Evolutionary conservation across 2,888 invertebrate genomes (phyloP), one percentile per base, ranked within the genome.

Genomic region (Neocrepidodera transversa): DNA sequence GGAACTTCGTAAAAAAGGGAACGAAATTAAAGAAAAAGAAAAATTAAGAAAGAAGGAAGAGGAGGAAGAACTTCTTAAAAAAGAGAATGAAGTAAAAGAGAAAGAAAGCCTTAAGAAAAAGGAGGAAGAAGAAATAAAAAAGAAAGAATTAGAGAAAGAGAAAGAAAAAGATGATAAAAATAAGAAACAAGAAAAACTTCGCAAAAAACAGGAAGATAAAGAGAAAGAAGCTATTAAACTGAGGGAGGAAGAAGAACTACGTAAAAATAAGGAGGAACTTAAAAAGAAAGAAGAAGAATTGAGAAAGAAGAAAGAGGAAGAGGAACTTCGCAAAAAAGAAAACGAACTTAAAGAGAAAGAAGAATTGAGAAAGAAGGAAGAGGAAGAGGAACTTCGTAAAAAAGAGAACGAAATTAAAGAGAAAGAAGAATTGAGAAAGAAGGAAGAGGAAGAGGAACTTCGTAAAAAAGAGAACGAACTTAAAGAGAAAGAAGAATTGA

Each of bases 271-370:
- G n/a, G n/a, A n/a, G n/a, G n/a, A n/a, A n/a, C n/a, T n/a, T n/a
- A n/a, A n/a, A n/a, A n/a, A n/a, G n/a, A n/a, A n/a, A n/a, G n/a
- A n/a, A n/a, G n/a, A n/a, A n/a, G n/a, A n/a, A n/a, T 26, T 6
- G 7, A 43, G 56, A 53, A 52, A 54, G 30, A 51, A 56, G 52
- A 60, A 60, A 42, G 45, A 43, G 42, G 16, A 60, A 32, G 72
- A 74, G 0, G 32, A 54, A 35, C 75, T 77, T 26, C 35, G 51
- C 54, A 14, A 20, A 7, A 53, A 61, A 47, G 54, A 42, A 40
- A 23, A 23, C n/a, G 49, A 59, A 11, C 7, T 30, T 3, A 55
- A 13, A 35, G 28, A 63, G 47, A 49, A 68, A 43, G 48, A 50
- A 14, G 30, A 45, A 58, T 16, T 11, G 7, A 35, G 53, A 53